Evolutionary conservation across 2,888 invertebrate species (phyloP), one percentile per base, ranked within the genome.

Genomic region (Agrochola lychnidis): DNA sequence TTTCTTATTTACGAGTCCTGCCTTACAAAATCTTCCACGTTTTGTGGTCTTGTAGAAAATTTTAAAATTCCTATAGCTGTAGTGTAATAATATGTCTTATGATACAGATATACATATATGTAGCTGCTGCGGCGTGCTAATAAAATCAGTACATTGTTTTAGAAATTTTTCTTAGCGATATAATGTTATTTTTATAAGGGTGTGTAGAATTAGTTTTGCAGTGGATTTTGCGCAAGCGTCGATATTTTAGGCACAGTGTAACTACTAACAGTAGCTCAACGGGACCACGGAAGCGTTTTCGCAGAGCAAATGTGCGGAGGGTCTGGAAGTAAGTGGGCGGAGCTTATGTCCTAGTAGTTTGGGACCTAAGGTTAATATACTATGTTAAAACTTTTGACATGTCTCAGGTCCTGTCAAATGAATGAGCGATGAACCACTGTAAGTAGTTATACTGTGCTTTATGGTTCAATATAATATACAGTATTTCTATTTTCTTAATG

Each of bases 141-240:
- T 82, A 66, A 80, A 79, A 83, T 81, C 75, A 74, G 76, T 80
- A 73, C 76, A 75, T 85, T 53, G n/a, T 59, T 75, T 57, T 81
- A 70, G 48, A 53, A 51, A 42, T 48, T 74, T 76, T 78, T 78
- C 74, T 81, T 83, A 81, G 74, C 64, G 16, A 68, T 83, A 79
- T 73, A 76, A 70, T 73, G 64, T 84, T 83, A 79, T 81, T 86
- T 85, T 86, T 87, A n/a, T 84, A 86, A 80, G 56, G 62, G 85
- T 87, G 85, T 78, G 69, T 82, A 82, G 79, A 79, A 73, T 72
- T 84, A 82, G 73, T 85, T 78, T 63, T 70, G 62, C 75, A 76
- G 61, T 83, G 73, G 19, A 73, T 75, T 73, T 73, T 72, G 42
- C 59, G 71, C 67, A 72, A 75, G 69, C 53, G 69, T 62, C 36